phyloP scores from a whole-genome alignment of 2,113 vertebrate genomes.

The Bungarus multicinctus region DNA sequence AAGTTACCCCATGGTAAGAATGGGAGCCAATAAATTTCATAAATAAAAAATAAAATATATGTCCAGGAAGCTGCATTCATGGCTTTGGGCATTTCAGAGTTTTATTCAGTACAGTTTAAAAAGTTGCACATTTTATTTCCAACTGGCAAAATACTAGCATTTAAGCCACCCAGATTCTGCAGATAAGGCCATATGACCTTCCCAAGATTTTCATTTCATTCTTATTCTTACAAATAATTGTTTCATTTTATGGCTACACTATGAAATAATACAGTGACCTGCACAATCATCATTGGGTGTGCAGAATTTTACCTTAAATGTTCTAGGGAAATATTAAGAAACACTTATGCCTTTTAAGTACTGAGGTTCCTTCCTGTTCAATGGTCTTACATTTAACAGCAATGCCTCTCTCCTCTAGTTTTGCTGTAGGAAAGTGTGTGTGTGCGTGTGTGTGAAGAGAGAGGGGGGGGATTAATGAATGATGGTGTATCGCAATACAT shows the following conservation, averaged over 20 bases:
- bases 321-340: not conserved
- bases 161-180: not conserved
- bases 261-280: not conserved
- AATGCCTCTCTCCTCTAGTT: not conserved
- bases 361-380: not conserved
- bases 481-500: not conserved
- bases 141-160: not conserved
- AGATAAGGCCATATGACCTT: not conserved
- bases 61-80: not conserved
- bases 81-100: not conserved
- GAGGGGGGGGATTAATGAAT: too few relatives aligned
- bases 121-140: not conserved
- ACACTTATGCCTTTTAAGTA: not conserved
- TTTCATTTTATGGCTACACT: not conserved
- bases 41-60: not conserved
- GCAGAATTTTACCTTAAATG: not conserved
- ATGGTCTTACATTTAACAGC: not conserved
- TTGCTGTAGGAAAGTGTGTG: not conserved
- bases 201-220: not conserved
- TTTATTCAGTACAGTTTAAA: not conserved
- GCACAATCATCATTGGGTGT: not conserved
- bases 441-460: too few relatives aligned
- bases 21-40: not conserved
- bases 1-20: not conserved
- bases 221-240: not conserved